Conservation (phyloP, 2,113 vertebrate species). For the Theristicus caerulescens region DNA sequence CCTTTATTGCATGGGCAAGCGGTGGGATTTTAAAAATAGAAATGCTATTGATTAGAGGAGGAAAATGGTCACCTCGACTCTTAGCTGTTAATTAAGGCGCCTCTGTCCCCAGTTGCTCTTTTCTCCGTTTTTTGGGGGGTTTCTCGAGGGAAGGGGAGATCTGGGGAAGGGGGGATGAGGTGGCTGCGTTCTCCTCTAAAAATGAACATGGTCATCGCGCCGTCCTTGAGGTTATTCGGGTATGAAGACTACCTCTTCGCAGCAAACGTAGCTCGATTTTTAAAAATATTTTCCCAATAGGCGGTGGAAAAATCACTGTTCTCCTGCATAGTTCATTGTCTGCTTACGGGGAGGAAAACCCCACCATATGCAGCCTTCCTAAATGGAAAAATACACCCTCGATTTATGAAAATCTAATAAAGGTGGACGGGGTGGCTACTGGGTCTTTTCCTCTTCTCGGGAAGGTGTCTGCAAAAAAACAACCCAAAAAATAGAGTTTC, state of each 20-base stretch:
- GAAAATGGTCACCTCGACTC: background rate
- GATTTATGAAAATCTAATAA: background rate
- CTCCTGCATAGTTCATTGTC: background rate
- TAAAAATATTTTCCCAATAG: background rate
- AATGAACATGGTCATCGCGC: background rate
- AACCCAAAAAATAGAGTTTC: background rate
- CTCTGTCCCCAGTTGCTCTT: background rate
- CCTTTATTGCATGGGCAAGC: background rate
- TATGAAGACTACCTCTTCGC: background rate
- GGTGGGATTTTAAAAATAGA: background rate
- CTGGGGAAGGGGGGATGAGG: background rate
- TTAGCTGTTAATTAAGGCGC: background rate
- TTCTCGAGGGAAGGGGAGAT: background rate
- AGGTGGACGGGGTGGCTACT: background rate
- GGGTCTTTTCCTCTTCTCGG: background rate
- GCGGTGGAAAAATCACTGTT: background rate
- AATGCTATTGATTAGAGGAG: background rate
- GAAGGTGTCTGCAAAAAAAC: background rate
- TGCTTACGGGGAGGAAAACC: background rate
- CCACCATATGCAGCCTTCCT: background rate
- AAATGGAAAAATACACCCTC: background rate
- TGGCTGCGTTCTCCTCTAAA: background rate
- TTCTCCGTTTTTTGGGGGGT: background rate
- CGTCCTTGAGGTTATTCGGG: background rate
- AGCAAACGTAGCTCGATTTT: background rate